A percentile compares a stretch with the other conserved stretches of the same genome.
phyloP scores from a whole-genome alignment of 2,888 invertebrate species.

The Cephus nigrinus region DNA sequence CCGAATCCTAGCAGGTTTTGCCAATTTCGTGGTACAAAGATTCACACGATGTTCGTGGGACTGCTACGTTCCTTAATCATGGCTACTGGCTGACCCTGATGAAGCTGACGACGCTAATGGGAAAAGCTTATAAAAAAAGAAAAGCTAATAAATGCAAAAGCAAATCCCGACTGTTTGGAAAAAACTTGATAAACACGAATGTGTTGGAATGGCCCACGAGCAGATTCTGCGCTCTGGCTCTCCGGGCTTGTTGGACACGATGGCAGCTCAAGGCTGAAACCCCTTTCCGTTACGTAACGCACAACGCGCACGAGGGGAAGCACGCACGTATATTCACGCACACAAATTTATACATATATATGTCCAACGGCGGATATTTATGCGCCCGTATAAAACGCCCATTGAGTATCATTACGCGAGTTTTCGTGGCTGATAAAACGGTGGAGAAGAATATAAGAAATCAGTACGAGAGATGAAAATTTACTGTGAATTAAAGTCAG shows the following conservation, averaged over 20 bases:
- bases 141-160: background rate
- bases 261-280: slow-evolving; percentile 7
- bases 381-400: background rate
- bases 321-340: background rate
- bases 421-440: background rate
- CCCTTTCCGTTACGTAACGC: slow-evolving; percentile 7
- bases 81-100: background rate
- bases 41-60: background rate
- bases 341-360: background rate
- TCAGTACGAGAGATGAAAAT: background rate
- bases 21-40: background rate
- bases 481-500: background rate
- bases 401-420: background rate
- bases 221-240: slow-evolving; percentile 7
- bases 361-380: background rate
- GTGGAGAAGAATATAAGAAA: background rate
- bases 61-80: background rate
- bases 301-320: background rate
- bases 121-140: background rate
- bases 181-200: background rate
- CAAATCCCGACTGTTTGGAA: background rate
- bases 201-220: background rate
- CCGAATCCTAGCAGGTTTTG: background rate
- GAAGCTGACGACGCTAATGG: background rate
- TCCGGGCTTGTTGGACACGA: background rate